Evolutionary conservation across 2,113 vertebrate genomes (phyloP).

Genomic region (Odobenus rosmarus): DNA sequence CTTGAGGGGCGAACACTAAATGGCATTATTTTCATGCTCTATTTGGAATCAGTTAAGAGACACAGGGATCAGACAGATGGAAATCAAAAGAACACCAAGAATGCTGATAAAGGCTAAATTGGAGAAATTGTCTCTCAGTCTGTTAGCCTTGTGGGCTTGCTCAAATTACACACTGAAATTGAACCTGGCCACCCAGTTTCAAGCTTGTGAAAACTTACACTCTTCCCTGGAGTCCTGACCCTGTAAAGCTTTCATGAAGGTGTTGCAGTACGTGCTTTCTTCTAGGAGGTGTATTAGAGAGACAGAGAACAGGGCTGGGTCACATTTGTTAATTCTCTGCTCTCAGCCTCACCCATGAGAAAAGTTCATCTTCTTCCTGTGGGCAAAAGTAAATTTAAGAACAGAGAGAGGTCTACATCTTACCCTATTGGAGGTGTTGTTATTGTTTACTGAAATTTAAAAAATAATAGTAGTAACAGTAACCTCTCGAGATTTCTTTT

Average conservation of each 20-base stretch:
- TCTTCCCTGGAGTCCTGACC: not conserved
- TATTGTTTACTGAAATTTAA: not conserved
- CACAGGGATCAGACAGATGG: not conserved
- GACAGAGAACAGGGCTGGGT: not conserved
- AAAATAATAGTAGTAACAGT: not conserved
- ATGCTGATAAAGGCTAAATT: not conserved
- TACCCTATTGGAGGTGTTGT: not conserved
- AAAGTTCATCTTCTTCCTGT: not conserved
- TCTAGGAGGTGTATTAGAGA: not conserved
- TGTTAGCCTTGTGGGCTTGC: not conserved
- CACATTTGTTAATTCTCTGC: not conserved
- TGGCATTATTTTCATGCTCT: not conserved
- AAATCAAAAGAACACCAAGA: not conserved
- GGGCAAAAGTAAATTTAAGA: not conserved
- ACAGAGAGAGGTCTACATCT: not conserved
- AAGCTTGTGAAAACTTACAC: not conserved
- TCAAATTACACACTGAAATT: not conserved
- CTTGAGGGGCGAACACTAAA: not conserved
- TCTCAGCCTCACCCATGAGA: not conserved
- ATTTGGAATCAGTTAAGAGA: conserved; percentile 5
- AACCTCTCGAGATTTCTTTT: not conserved
- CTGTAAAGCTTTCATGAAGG: not conserved
- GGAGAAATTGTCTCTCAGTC: not conserved
- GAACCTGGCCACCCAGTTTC: not conserved
- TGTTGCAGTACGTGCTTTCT: not conserved